These are phyloP conservation scores for Nomada ruficornis DNA, from an alignment of 2,888 invertebrate genomes.

Conservation along the genomic window DNA sequence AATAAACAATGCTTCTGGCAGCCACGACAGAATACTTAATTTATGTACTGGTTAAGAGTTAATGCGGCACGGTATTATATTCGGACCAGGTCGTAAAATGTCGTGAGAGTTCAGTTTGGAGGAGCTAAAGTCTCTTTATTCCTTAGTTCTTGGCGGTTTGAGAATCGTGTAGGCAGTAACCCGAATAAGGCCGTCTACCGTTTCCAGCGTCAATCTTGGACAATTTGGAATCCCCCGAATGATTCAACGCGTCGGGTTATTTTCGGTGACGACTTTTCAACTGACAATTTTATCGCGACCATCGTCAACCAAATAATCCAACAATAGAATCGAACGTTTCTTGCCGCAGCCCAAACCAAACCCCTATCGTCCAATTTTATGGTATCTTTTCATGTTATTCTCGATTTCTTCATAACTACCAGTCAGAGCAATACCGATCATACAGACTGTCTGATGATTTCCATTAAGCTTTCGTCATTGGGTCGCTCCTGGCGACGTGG, in stretches of 20 bases:
- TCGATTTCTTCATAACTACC: background rate
- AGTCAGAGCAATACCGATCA: background rate
- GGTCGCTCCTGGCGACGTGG: conserved; percentile 10
- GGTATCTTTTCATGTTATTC: background rate
- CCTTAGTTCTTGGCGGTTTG: too few relatives aligned
- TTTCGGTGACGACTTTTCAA: background rate
- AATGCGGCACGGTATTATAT: background rate
- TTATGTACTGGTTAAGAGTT: too few relatives aligned
- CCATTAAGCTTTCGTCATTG: background rate
- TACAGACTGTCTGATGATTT: background rate
- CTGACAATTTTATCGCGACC: background rate
- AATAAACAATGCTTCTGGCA: too few relatives aligned
- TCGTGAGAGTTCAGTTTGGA: background rate
- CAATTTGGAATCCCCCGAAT: background rate
- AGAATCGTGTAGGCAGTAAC: background rate
- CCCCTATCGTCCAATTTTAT: background rate
- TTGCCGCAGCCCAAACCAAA: too few relatives aligned
- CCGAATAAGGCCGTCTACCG: background rate
- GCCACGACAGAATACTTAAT: too few relatives aligned
- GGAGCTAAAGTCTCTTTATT: background rate
- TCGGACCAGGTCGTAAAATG: conserved; percentile 8
- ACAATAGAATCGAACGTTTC: background rate
- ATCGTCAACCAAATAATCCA: too few relatives aligned
- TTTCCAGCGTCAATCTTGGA: background rate
- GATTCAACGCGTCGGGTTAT: background rate